Percentiles rank a stretch among this genome's conserved stretches.
Evolutionary conservation across 1,140 invertebrate species (phyloP).

Genomic region (Drosophila azteca): DNA sequence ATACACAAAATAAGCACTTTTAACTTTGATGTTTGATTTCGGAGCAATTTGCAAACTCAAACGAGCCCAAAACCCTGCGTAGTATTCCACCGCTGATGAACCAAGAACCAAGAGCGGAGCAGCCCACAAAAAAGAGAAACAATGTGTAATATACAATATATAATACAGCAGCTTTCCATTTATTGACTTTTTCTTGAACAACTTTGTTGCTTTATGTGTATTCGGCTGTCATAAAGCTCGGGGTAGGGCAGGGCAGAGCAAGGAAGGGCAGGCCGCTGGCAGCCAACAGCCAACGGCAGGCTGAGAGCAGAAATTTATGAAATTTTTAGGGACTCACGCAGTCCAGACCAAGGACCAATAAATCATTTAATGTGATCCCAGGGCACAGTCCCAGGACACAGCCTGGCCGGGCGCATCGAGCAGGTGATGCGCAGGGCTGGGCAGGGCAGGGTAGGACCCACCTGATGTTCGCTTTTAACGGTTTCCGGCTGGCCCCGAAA

Average conservation of each 20-base stretch:
- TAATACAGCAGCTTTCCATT: slow-evolving; percentile 42
- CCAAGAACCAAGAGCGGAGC: slow-evolving; percentile 7
- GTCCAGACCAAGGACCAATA: slow-evolving; percentile 67
- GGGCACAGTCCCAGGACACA: slow-evolving; percentile 15
- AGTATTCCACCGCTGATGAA: slow-evolving; percentile 35
- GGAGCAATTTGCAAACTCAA: slow-evolving; percentile 57
- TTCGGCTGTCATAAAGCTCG: slow-evolving; percentile 53
- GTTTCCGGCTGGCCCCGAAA: slow-evolving; percentile 45
- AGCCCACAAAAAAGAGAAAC: slow-evolving; percentile 9
- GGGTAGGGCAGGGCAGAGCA: slow-evolving; percentile 2
- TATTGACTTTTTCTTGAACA: slow-evolving; percentile 49
- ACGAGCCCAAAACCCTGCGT: slow-evolving; percentile 23
- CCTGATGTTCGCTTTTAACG: slow-evolving; percentile 63
- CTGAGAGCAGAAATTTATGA: slow-evolving; percentile 63
- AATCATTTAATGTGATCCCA: slow-evolving; percentile 68
- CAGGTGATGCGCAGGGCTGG: slow-evolving; percentile 17
- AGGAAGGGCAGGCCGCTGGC: no score
- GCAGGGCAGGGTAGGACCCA: slow-evolving; percentile 20
- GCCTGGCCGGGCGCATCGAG: background rate
- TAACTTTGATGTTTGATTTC: slow-evolving; percentile 63
- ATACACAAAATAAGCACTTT: slow-evolving; percentile 50
- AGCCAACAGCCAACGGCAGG: slow-evolving; percentile 18
- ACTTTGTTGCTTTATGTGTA: slow-evolving; percentile 48
- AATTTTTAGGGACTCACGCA: slow-evolving; percentile 65
- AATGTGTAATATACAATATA: slow-evolving; percentile 47